Evolutionary conservation across 2,888 invertebrate species (phyloP).

Genomic region (Rhaphigaster nebulosa): DNA sequence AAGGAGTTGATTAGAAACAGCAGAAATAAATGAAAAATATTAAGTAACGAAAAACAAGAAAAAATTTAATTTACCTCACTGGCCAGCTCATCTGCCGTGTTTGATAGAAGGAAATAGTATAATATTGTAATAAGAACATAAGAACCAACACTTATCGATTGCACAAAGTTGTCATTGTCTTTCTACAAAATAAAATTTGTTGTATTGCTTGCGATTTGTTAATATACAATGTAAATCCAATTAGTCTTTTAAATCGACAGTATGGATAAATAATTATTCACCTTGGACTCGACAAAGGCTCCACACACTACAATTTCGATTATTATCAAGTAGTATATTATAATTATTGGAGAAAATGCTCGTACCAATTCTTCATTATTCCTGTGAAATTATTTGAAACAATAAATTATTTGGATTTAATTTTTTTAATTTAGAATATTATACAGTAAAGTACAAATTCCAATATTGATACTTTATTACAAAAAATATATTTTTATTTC

Average conservation of each 20-base stretch:
- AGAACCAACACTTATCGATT: neutral
- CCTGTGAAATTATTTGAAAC: neutral
- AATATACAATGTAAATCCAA: neutral
- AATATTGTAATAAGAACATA: neutral
- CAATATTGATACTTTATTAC: no score
- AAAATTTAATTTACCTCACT: neutral
- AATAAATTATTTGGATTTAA: neutral
- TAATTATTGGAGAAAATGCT: neutral
- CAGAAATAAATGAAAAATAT: neutral
- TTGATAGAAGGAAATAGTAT: neutral
- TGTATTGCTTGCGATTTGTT: neutral
- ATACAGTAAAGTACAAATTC: no score
- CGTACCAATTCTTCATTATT: neutral
- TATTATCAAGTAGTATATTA: neutral
- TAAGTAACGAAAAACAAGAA: neutral
- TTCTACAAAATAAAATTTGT: neutral
- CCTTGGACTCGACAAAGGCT: neutral
- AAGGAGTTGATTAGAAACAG: no score
- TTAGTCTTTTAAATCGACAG: neutral
- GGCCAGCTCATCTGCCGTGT: neutral
- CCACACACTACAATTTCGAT: neutral
- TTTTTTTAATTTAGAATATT: neutral
- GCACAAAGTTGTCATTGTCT: neutral
- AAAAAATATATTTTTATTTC: no score
- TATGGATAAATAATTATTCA: neutral